Base-by-base conservation (phyloP, 2,113 vertebrate genomes). In the Pampusana beccarii region DNA sequence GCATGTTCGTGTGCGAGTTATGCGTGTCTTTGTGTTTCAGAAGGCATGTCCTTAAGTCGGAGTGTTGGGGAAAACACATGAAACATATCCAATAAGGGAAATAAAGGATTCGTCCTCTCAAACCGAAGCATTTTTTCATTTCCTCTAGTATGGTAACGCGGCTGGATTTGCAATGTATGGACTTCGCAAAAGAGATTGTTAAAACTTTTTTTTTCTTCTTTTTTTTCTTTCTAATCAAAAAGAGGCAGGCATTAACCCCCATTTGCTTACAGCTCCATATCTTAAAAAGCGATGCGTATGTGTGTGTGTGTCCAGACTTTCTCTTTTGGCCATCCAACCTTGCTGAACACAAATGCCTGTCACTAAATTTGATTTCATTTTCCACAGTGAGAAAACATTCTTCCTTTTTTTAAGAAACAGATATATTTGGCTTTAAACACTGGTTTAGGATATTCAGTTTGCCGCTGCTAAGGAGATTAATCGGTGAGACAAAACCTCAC, bases 111-210 rank as follows among this genome's bases (percentile, higher is more conserved):
- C 61, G 89, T 95, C 86, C 53, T 85, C 89, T 72, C 70, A 94
- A 92, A 91, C 88, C 31, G 15, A 94, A 90, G 77, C 86, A 86
- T 94, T 95, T 93, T 95, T 94, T 95, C 69, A 92, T 94, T 96
- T 95, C 80, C 86, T 95, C 83, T 71, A 74, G 56, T 33, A 74
- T 4, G 57, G 74, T 51, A 95, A 83, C 13, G 69, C 24, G 34
- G 69, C 86, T 92, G 75, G 71, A 54, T 92, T 90, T 73, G 67
- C 72, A 93, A 90, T n/a, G 56, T 29, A 64, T 7, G 6, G 53
- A 61, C 56, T 80, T 82, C 3, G 36, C 16, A 67, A 75, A 93
- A 91, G 8, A 67, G 34, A 58, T n/a, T 74, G 46, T 56, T 64
- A 40, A 42, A 51, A 17, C 6, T 19, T 40, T 3, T 33, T 6